Percentiles rank a stretch among this genome's conserved stretches.
Conservation (phyloP, 1,140 invertebrate species). For the honey bee (Apis mellifera) region Amel_HAv3.1 CM009942.2:10042001-10042500, state of each 20-base stretch:
- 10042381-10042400: conserved; percentile 78
- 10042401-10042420: conserved; percentile 73
- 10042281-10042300: conserved; percentile 14
- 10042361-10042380: conserved; percentile 2
- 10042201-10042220: background rate
- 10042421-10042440: conserved; percentile 73
- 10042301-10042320: conserved; percentile 26
- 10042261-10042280: background rate
- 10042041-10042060: conserved; percentile 21
- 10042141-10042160: background rate
- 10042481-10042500: conserved; percentile 74
- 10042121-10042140: conserved; percentile 6
- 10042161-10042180: background rate
- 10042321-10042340: conserved; percentile 45
- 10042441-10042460: conserved; percentile 71
- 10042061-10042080: conserved; percentile 9
- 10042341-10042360: background rate
- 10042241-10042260: conserved; percentile 23
- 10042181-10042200: background rate
- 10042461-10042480: conserved; percentile 72
- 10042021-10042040: background rate
- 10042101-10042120: conserved; percentile 1
- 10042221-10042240: conserved; percentile 21
- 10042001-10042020: background rate
- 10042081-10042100: background rate